Base-by-base conservation (phyloP, 1,140 invertebrate genomes). In the Penaeus vannamei region DNA sequence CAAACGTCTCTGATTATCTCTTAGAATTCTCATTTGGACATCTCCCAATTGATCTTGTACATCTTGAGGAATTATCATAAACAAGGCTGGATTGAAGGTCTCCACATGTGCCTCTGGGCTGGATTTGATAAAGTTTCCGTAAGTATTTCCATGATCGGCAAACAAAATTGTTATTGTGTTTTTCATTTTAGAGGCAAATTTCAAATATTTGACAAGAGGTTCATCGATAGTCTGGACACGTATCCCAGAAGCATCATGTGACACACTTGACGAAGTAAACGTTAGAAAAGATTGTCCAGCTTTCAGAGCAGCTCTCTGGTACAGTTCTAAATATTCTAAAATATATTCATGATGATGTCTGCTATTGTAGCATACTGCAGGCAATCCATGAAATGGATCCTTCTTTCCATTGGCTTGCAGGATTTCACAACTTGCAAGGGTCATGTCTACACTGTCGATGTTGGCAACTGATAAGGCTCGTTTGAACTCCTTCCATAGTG, bases 81-180 rank as follows among this genome's bases (percentile, higher is more conserved):
- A 86, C 46, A 90, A 66, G 53, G 91, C 90, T n/a, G 93, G 92
- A 77, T 93, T 92, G 89, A 91, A 93, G n/a, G 92, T 91, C 82
- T 93, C 93, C 46, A 92, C 79, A 17, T 91, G 90, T 36, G 91
- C 93, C 90, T 93, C 92, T 26, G 88, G 81, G 61, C 90, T 90
- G 29, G 86, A 88, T 42, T 92, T 90, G 4, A 92, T 77, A 88
- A 92, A 93, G 20, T 81, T 83, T 1, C 93, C 93, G 90, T 93
- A 93, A 2, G 92, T 80, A 90, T 92, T 93, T 4, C 93, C 93
- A 91, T 93, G 93, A 85, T 93, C 93, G 12, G 93, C 92, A 80
- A 93, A 92, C 10, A 93, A 36, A 17, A 93, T 86, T 10, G 93
- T 93, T 36, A 93, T 69, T 12, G 92, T 93, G 77, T 92, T 91